phyloP scores from a whole-genome alignment of 1,140 invertebrate genomes.

The Drosophila pachea region DNA sequence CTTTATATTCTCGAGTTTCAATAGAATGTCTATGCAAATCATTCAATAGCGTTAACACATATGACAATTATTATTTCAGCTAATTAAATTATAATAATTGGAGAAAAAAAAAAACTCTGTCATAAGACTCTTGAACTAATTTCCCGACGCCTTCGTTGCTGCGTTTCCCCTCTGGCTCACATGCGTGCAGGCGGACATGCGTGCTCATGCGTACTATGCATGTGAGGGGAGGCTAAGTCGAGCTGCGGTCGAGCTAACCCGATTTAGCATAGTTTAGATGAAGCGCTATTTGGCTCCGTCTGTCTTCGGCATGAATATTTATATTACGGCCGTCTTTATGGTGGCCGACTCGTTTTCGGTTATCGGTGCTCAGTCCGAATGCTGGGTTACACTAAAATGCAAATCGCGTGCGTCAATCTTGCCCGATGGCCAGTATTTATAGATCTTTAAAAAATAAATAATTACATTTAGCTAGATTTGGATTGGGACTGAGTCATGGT shows the following conservation, averaged over 20 bases:
- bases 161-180: too few species aligned
- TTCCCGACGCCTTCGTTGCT: too few species aligned
- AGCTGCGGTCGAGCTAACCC: slow-evolving; percentile 11
- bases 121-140: too few species aligned
- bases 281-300: slow-evolving; percentile 13
- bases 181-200: slow-evolving; percentile 6
- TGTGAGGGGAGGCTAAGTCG: slow-evolving; percentile 16
- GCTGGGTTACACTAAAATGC: slow-evolving; percentile 33
- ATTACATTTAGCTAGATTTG: slow-evolving; percentile 11
- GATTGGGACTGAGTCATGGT: slow-evolving; percentile 17
- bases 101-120: too few species aligned
- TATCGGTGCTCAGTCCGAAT: slow-evolving; percentile 5
- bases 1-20: neutral
- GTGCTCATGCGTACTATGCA: slow-evolving; percentile 21
- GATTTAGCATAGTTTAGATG: slow-evolving; percentile 13
- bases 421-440: slow-evolving; percentile 9
- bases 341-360: slow-evolving; percentile 25
- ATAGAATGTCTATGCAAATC: neutral
- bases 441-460: slow-evolving; percentile 17
- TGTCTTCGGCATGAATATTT: slow-evolving; percentile 33
- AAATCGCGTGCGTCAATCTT: slow-evolving; percentile 18
- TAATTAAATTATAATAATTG: too few species aligned
- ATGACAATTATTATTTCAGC: too few species aligned
- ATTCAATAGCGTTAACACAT: too few species aligned
- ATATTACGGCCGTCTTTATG: slow-evolving; percentile 21